Evolutionary conservation across 2,888 invertebrate genomes (phyloP), one percentile per base, ranked within the genome.

Genomic region (Polydrusus pterygomalis): DNA sequence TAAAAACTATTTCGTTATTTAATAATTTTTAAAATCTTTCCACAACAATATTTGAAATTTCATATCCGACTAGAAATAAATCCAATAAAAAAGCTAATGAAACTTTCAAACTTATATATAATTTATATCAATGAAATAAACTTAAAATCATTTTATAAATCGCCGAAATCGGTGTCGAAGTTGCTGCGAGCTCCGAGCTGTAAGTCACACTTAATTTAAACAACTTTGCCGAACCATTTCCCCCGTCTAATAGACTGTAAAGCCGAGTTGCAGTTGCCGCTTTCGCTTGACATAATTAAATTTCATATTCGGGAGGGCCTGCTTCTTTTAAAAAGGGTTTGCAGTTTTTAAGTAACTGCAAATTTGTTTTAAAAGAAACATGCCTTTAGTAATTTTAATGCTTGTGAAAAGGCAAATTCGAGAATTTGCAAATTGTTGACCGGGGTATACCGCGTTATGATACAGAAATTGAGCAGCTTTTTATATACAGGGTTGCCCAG

Each of bases 161-260:
- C 38, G 58, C 17, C 38, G 17, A 18, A 60, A 60, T 40, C 58
- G 38, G 56, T 56, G 56, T 56, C 56, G 34, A 54, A 54, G 18
- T 30, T 56, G 20, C 34, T 34, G 9, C 34, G 34, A 34, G 58
- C 58, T 17, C 25, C 58, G 38, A 15, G 38, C 58, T 18, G 58
- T 60, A 64, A 63, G 62, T 56, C 56, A 45, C 51, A 67, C 40
- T 67, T 51, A 67, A 67, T 67, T 64, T 49, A 49, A 47, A 43
- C 25, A 45, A 64, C 45, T 64, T 49, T 64, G 47, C 18, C 64
- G 64, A 49, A 60, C 58, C 58, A 60, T 38, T 60, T 60, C 38
- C 58, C 58, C 7, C 38, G 38, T 17, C 17, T 60, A 60, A 60
- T 60, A 60, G 58, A 60, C 58, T 60, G 38, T 60, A 60, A 60